Conservation (phyloP, 92 coral and sea anemone genomes). For the Nematostella vectensis region DNA sequence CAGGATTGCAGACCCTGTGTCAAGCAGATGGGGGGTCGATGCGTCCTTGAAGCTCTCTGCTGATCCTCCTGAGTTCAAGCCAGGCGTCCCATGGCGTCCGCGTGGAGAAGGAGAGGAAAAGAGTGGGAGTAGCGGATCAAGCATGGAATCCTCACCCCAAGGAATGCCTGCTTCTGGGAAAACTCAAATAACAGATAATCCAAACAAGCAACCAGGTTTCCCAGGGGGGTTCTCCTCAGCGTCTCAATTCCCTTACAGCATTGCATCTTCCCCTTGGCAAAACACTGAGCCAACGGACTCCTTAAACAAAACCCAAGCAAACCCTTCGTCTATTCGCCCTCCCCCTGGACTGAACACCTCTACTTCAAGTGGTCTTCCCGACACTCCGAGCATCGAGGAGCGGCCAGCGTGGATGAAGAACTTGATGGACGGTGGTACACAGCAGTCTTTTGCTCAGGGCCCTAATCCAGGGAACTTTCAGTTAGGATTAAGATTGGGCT, state of each 20-base stretch:
- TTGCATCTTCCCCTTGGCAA: slow-evolving; percentile 58
- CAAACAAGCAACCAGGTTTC: slow-evolving; percentile 6
- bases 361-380: slow-evolving; percentile 44
- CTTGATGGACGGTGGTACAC: slow-evolving; percentile 38
- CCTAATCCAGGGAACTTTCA: slow-evolving; percentile 27
- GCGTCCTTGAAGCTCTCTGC: slow-evolving; percentile 96
- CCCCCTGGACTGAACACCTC: slow-evolving; percentile 87
- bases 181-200: slow-evolving; percentile 15
- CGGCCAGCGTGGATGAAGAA: slow-evolving; percentile 68
- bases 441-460: neutral
- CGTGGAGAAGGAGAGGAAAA: slow-evolving; percentile 16
- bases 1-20: slow-evolving; percentile 84
- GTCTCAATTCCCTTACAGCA: slow-evolving; percentile 21
- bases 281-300: slow-evolving; percentile 28
- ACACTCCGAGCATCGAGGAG: slow-evolving; percentile 63
- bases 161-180: slow-evolving; percentile 8
- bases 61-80: slow-evolving; percentile 97
- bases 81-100: slow-evolving; percentile 99
- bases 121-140: slow-evolving; percentile 19
- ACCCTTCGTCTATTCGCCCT: slow-evolving; percentile 57
- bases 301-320: slow-evolving; percentile 17
- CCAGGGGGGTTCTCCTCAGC: slow-evolving; percentile 1
- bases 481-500: slow-evolving; percentile 64
- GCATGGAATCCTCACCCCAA: slow-evolving; percentile 20
- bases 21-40: slow-evolving; percentile 98